Conservation (phyloP, 2,113 vertebrate genomes). For the Gambusia holbrooki region DNA sequence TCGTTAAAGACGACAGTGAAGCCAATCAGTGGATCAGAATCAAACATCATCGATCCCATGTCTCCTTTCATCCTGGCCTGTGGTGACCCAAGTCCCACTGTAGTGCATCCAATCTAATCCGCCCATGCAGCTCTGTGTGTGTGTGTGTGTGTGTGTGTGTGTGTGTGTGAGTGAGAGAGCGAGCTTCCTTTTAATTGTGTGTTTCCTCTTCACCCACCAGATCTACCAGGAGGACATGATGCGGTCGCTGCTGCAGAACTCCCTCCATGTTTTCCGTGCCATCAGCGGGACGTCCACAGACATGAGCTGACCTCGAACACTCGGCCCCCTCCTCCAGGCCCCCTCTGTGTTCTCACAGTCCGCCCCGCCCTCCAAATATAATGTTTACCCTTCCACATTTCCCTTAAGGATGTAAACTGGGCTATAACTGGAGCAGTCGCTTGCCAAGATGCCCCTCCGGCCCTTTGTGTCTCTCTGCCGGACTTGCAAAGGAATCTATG, state of each 20-base stretch:
- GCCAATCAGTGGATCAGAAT: neutral
- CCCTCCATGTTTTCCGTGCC: conserved; percentile 92
- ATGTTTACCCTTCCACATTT: neutral
- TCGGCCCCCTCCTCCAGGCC: neutral
- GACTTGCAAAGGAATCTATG: neutral
- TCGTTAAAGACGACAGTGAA: neutral
- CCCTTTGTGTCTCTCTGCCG: neutral
- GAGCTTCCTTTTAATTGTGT: neutral
- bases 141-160: no score
- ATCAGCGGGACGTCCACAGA: conserved; percentile 92
- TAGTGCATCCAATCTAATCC: neutral
- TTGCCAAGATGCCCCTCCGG: neutral
- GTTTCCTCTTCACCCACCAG: conserved; percentile 64
- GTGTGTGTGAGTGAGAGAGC: neutral
- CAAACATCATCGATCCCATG: neutral
- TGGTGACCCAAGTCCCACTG: neutral
- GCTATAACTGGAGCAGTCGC: neutral
- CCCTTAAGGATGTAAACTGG: conserved; percentile 6
- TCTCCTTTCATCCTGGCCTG: neutral
- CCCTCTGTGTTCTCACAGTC: no score
- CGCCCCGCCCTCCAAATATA: neutral
- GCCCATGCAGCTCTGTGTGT: neutral
- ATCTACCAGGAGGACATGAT: conserved; percentile 92
- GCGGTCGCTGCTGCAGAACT: conserved; percentile 89
- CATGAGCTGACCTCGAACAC: conserved; percentile 72